Conservation (phyloP, 2,797 vertebrate genomes). For the Gorsachius magnificus region DNA sequence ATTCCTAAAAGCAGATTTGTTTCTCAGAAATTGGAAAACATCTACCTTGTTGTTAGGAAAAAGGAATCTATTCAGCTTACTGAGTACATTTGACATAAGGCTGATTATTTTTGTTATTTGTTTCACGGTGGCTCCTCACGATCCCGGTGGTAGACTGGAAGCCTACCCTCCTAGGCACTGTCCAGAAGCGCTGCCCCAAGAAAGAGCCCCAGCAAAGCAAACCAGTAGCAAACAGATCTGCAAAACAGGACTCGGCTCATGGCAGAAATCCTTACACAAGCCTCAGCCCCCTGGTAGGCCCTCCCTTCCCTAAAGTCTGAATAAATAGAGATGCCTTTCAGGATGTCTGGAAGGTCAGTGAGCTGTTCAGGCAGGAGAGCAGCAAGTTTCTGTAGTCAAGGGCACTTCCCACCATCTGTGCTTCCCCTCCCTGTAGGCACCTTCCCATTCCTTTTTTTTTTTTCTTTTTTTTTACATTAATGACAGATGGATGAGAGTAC, state of each 20-base stretch:
- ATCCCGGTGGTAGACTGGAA: not conserved
- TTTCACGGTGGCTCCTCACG: fast-evolving
- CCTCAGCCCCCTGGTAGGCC: not conserved
- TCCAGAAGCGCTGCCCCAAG: not conserved
- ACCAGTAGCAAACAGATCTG: not conserved
- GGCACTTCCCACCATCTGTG: not conserved
- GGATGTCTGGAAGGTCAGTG: conserved; percentile 11
- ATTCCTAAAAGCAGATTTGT: not conserved
- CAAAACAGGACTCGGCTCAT: not conserved
- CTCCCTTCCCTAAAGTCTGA: not conserved
- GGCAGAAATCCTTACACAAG: not conserved
- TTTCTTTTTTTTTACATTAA: not conserved
- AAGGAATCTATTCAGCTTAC: not conserved
- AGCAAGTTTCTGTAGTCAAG: not conserved
- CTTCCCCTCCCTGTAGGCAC: not conserved
- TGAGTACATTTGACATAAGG: not conserved
- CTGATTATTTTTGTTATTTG: not conserved
- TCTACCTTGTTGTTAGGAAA: not conserved
- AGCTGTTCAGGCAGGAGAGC: not conserved
- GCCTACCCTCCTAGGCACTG: not conserved
- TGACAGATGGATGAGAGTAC: not conserved
- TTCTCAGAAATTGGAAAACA: not conserved
- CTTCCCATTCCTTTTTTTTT: not conserved
- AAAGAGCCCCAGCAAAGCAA: not conserved
- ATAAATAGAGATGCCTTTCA: not conserved